phyloP scores from a whole-genome alignment of 1,140 invertebrate species.

The Rhizoglyphus robini region DNA sequence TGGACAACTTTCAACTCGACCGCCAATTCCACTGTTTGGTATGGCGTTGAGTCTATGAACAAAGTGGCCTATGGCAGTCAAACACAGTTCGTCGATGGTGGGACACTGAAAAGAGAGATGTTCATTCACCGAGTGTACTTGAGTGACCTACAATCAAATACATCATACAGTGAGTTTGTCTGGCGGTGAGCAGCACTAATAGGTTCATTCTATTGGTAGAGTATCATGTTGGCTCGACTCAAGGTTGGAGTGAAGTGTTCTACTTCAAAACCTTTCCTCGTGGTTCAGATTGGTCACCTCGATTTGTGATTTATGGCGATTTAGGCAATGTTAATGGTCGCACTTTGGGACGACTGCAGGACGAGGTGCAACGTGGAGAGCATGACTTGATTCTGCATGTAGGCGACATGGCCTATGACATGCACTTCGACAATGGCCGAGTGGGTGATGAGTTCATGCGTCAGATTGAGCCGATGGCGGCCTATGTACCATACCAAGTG shows the following conservation, averaged over 20 bases:
- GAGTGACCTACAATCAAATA: conserved; percentile 42
- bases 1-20: conserved; percentile 70
- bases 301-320: conserved; percentile 70
- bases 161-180: conserved; percentile 46
- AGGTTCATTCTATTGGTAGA: not conserved
- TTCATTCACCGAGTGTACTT: conserved; percentile 65
- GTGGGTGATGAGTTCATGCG: conserved; percentile 81
- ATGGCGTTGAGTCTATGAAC: conserved; percentile 47
- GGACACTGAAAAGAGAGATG: conserved; percentile 43
- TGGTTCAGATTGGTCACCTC: conserved; percentile 18
- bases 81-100: conserved; percentile 58
- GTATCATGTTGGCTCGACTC: conserved; percentile 22
- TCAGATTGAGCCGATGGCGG: conserved; percentile 70
- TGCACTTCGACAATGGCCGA: conserved; percentile 59
- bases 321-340: conserved; percentile 74
- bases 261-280: conserved; percentile 19
- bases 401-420: conserved; percentile 87
- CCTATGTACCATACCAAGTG: conserved; percentile 78
- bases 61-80: conserved; percentile 32
- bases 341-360: conserved; percentile 59
- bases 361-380: conserved; percentile 56
- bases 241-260: conserved; percentile 23
- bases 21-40: conserved; percentile 54
- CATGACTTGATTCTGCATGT: conserved; percentile 82
- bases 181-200: too few species aligned